These are phyloP conservation scores for Hemibagrus wyckioides DNA, from an alignment of 2,113 vertebrate genomes.

Conservation along the genomic window DNA sequence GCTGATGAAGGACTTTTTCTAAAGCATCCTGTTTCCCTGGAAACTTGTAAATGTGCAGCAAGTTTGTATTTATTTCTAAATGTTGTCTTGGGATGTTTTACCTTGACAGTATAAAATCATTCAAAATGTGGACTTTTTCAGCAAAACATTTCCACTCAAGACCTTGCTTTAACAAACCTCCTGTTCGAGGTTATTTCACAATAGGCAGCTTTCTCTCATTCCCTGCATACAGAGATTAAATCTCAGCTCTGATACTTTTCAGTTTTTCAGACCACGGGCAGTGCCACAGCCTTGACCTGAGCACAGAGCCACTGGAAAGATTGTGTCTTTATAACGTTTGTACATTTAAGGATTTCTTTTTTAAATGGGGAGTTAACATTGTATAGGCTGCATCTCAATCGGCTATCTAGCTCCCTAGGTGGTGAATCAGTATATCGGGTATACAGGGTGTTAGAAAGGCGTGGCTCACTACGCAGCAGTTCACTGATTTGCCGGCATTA, in stretches of 20 bases:
- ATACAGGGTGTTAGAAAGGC: no score
- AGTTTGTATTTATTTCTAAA: neutral
- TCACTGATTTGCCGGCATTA: no score
- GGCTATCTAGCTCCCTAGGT: no score
- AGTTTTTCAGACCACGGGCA: neutral
- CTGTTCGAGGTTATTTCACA: neutral
- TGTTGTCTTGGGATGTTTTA: conserved; percentile 10
- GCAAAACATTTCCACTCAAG: neutral
- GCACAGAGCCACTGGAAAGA: neutral
- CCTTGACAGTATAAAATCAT: conserved; percentile 33
- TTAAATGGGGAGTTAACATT: no score
- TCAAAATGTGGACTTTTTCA: neutral
- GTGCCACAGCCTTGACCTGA: conserved; percentile 6
- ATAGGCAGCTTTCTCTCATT: conserved; percentile 19
- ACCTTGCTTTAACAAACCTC: conserved; percentile 4
- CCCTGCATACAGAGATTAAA: conserved; percentile 2
- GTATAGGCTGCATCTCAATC: no score
- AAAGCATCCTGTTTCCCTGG: neutral
- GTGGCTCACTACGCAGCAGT: no score
- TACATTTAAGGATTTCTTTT: neutral
- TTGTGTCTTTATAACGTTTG: neutral
- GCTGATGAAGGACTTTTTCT: neutral
- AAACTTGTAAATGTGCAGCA: neutral
- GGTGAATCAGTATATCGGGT: no score
- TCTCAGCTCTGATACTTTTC: neutral